These are phyloP conservation scores for Yponomeuta sedellus DNA, from an alignment of 2,888 invertebrate genomes.

Conservation along the genomic window DNA sequence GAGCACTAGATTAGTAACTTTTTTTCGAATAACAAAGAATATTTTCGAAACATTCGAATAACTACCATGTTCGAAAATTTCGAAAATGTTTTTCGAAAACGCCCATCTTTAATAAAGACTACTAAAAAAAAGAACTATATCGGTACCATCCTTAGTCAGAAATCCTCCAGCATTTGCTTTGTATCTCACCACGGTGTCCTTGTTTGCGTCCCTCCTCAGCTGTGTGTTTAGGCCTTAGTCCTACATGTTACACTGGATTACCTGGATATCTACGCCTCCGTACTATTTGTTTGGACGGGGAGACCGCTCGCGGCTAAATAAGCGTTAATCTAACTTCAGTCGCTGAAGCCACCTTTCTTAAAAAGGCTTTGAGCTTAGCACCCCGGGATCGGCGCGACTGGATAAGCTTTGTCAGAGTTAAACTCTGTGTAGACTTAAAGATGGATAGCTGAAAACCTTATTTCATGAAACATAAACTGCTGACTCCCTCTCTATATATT, in stretches of 20 bases:
- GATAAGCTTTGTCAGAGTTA: background rate
- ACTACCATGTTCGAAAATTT: too few relatives aligned
- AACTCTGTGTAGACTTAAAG: too few relatives aligned
- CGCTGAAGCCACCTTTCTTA: background rate
- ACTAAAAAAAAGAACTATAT: too few relatives aligned
- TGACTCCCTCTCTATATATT: too few relatives aligned
- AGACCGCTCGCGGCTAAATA: background rate
- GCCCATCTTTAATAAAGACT: too few relatives aligned
- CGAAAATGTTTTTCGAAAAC: too few relatives aligned
- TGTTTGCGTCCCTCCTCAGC: background rate
- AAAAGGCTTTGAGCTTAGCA: background rate
- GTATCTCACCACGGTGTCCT: background rate
- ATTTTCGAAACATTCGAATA: too few relatives aligned
- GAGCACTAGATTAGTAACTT: too few relatives aligned
- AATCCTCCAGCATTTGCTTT: background rate
- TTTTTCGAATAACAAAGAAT: too few relatives aligned
- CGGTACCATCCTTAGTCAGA: too few relatives aligned
- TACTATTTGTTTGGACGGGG: background rate
- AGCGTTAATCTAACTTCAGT: background rate
- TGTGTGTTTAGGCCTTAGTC: conserved; percentile 20
- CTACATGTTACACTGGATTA: background rate
- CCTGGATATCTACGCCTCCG: background rate
- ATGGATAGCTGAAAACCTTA: too few relatives aligned
- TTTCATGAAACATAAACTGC: too few relatives aligned
- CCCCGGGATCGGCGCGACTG: background rate